phyloP scores from a whole-genome alignment of 2,113 vertebrate genomes.

The Prinia subflava region DNA sequence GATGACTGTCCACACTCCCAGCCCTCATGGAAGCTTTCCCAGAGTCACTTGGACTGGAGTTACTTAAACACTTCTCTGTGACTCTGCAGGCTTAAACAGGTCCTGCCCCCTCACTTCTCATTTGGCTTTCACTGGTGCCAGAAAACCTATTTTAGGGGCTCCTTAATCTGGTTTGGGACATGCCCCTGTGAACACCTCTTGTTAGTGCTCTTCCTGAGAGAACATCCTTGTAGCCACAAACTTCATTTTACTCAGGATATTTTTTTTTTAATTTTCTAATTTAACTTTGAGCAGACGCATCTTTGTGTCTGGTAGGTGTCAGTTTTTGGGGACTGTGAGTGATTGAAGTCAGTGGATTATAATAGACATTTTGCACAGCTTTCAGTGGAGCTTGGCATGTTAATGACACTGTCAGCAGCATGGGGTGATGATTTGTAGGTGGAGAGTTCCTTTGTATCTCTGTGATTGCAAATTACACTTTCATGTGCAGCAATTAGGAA shows the following conservation, averaged over 20 bases:
- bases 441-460: background rate
- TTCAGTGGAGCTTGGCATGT: background rate
- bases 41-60: background rate
- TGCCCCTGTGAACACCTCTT: background rate
- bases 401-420: constrained; percentile 19
- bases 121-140: background rate
- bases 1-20: background rate
- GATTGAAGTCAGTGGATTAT: constrained; percentile 2
- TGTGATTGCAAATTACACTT: constrained; percentile 6
- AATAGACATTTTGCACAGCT: constrained; percentile 3
- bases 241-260: background rate
- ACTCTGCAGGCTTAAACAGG: background rate
- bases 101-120: background rate
- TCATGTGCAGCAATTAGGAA: background rate
- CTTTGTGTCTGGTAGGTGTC: background rate
- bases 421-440: background rate
- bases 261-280: background rate
- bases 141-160: background rate
- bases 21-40: background rate
- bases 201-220: background rate
- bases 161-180: background rate
- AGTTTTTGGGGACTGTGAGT: background rate
- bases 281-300: background rate
- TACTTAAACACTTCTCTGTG: background rate
- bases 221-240: background rate